phyloP scores from a whole-genome alignment of 2,113 vertebrate genomes.

The Mustelus asterias region DNA sequence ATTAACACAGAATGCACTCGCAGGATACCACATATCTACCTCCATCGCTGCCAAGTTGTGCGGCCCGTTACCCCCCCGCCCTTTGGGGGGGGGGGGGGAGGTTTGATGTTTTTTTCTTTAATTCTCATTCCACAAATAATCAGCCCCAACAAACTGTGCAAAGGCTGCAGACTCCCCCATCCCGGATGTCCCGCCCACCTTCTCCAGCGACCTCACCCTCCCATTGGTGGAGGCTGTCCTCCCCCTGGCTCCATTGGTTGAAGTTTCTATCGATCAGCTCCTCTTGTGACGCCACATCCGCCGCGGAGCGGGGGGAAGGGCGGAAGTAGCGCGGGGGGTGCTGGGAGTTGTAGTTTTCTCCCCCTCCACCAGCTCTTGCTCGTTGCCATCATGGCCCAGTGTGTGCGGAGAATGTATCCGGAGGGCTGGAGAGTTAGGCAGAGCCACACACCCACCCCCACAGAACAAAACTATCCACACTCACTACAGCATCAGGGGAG shows the following conservation, averaged over 20 bases:
- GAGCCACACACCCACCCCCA: background rate
- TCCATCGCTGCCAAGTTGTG: background rate
- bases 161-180: background rate
- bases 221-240: background rate
- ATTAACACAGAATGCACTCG: background rate
- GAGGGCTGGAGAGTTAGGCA: background rate
- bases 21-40: background rate
- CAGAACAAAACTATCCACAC: background rate
- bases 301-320: no score
- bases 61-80: background rate
- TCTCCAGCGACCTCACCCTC: background rate
- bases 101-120: background rate
- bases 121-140: background rate
- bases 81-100: no score
- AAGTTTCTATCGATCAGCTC: background rate
- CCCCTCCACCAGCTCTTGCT: no score
- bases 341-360: background rate
- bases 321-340: background rate
- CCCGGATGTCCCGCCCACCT: background rate
- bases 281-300: background rate
- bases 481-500: background rate
- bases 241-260: background rate
- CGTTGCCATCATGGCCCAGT: background rate
- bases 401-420: background rate
- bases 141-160: background rate